Evolutionary conservation across 2,113 vertebrate species (phyloP).

Genomic region (Phylloscopus whistleri): DNA sequence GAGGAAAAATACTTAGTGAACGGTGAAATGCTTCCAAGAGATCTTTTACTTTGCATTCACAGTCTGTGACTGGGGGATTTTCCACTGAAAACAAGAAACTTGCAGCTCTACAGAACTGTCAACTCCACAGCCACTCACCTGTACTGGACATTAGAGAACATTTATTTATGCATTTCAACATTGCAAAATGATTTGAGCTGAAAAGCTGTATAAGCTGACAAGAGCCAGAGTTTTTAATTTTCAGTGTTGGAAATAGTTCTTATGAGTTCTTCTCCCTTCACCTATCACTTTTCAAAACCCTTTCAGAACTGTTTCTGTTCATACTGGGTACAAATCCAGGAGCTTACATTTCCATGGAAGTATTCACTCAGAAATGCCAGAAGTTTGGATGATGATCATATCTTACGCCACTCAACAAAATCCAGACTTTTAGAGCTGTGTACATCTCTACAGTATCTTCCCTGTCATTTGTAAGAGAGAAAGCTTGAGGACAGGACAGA

Average conservation of each 20-base stretch:
- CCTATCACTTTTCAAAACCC: neutral
- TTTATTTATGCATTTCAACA: neutral
- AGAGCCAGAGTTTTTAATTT: neutral
- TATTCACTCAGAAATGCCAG: neutral
- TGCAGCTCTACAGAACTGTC: neutral
- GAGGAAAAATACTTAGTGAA: neutral
- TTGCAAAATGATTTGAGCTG: neutral
- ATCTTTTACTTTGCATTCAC: neutral
- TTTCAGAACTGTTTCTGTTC: neutral
- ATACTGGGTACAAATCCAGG: neutral
- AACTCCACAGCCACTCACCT: neutral
- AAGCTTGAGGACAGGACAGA: neutral
- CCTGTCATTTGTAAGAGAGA: neutral
- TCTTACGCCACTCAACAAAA: neutral
- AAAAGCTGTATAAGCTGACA: neutral
- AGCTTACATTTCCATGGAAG: neutral
- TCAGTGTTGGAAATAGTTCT: neutral
- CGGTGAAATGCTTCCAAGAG: neutral
- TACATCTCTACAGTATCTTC: neutral
- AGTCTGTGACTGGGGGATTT: neutral
- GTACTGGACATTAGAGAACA: neutral
- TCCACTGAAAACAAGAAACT: neutral
- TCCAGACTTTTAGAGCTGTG: neutral
- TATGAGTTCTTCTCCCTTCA: neutral
- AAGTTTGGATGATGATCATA: neutral